Conservation (phyloP, 2,113 vertebrate genomes). For the Gorsachius goisagi region DNA sequence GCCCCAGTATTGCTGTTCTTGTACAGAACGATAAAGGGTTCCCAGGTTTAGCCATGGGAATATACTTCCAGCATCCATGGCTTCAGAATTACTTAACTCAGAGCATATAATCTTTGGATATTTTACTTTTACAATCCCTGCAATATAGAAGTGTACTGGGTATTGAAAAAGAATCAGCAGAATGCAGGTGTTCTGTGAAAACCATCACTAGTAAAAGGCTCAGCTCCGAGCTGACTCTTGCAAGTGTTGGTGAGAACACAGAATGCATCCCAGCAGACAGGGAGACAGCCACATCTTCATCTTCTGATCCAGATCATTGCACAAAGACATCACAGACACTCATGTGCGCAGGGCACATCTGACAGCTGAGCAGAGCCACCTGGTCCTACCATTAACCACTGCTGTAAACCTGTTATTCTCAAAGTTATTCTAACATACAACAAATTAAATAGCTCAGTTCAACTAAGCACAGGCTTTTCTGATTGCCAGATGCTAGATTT, state of each 20-base stretch:
- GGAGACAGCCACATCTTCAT: not conserved
- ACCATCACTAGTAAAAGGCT: not conserved
- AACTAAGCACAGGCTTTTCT: not conserved
- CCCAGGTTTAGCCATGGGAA: not conserved
- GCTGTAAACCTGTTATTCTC: not conserved
- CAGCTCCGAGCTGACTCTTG: not conserved
- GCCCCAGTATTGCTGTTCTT: not conserved
- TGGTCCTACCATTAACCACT: not conserved
- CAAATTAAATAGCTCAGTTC: not conserved
- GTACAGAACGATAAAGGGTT: not conserved
- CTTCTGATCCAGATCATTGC: not conserved
- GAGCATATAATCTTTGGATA: not conserved
- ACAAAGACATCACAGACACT: not conserved
- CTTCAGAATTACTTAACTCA: not conserved
- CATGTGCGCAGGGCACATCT: accelerated
- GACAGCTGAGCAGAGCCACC: not conserved
- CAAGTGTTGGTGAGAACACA: not conserved
- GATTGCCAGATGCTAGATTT: not conserved
- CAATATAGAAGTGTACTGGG: not conserved
- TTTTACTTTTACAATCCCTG: not conserved
- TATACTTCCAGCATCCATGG: not conserved
- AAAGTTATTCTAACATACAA: not conserved
- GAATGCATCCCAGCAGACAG: not conserved
- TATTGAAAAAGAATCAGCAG: not conserved
- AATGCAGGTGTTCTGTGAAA: not conserved